Evolutionary conservation across 2,113 vertebrate genomes (phyloP).

Genomic region (Brachyhypopomus occidentalis): DNA sequence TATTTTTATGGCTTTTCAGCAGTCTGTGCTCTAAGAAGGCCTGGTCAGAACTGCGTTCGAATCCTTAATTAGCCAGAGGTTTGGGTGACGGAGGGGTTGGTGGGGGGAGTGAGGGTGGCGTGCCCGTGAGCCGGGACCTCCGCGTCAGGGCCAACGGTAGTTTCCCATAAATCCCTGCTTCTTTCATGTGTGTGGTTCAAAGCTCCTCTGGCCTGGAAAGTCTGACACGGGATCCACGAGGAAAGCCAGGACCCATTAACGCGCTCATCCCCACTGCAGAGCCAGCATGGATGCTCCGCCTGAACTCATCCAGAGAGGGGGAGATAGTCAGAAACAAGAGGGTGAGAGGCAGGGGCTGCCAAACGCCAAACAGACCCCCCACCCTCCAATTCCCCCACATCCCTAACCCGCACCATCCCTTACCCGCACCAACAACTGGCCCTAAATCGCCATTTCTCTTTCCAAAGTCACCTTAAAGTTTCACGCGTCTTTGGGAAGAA

Average conservation of each 20-base stretch:
- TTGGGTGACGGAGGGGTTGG: constrained; percentile 57
- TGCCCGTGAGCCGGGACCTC: constrained; percentile 63
- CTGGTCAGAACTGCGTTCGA: constrained; percentile 67
- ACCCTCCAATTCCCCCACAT: too few relatives aligned
- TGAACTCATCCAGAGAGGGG: constrained; percentile 46
- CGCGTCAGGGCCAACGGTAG: constrained; percentile 68
- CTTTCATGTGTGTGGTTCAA: constrained; percentile 80
- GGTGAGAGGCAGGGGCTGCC: constrained; percentile 54
- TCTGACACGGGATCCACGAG: constrained; percentile 62
- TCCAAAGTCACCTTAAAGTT: constrained; percentile 1
- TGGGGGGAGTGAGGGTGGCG: constrained; percentile 51
- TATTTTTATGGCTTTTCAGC: constrained; percentile 79
- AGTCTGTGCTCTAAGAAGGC: constrained; percentile 73
- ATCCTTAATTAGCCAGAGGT: constrained; percentile 79
- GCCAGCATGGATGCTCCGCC: constrained; percentile 9
- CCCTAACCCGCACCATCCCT: too few relatives aligned
- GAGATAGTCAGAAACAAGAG: constrained; percentile 50
- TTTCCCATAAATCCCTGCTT: constrained; percentile 73
- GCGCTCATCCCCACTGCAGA: constrained; percentile 37
- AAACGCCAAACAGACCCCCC: too few relatives aligned
- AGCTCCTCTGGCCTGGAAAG: constrained; percentile 76
- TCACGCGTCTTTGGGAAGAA: neutral
- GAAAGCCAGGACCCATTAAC: constrained; percentile 67
- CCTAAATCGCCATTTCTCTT: constrained; percentile 23
- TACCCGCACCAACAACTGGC: neutral